Evolutionary conservation across 1,140 invertebrate genomes (phyloP).

Genomic region (Adelges cooleyi): DNA sequence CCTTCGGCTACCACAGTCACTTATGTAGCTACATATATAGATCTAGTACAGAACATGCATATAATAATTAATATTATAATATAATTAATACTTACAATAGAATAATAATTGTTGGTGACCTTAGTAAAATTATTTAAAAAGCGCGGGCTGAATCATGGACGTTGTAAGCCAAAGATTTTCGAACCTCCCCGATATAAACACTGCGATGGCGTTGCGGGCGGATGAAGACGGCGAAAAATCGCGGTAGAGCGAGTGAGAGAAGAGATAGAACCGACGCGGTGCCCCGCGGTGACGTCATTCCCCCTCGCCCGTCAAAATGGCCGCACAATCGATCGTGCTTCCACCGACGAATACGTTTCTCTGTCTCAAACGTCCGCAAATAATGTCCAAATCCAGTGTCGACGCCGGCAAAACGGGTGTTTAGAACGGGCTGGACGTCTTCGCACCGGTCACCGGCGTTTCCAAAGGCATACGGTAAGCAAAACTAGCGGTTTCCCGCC

Average conservation of each 20-base stretch:
- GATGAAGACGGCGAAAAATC: neutral
- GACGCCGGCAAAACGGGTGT: constrained; percentile 16
- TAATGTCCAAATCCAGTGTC: constrained; percentile 17
- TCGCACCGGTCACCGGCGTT: constrained; percentile 22
- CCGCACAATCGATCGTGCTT: constrained; percentile 26
- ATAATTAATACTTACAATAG: no score
- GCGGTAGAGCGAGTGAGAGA: constrained; percentile 5
- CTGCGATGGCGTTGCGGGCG: constrained; percentile 18
- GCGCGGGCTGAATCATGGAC: neutral
- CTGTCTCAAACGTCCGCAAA: constrained; percentile 26
- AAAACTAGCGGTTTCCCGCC: constrained; percentile 15
- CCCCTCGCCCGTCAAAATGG: constrained; percentile 28
- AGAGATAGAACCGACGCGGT: constrained; percentile 1
- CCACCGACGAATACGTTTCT: constrained; percentile 24
- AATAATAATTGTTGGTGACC: no score
- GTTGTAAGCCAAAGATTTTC: neutral
- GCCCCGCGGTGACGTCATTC: constrained; percentile 20
- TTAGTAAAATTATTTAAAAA: no score
- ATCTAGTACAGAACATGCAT: no score
- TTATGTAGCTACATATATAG: no score
- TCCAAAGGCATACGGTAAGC: constrained; percentile 26
- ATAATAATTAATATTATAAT: no score
- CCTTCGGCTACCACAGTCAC: no score
- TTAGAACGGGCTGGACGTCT: constrained; percentile 25
- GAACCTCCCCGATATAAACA: neutral